Evolutionary conservation across 2,888 invertebrate genomes (phyloP).

Genomic region (Archips xylosteana): DNA sequence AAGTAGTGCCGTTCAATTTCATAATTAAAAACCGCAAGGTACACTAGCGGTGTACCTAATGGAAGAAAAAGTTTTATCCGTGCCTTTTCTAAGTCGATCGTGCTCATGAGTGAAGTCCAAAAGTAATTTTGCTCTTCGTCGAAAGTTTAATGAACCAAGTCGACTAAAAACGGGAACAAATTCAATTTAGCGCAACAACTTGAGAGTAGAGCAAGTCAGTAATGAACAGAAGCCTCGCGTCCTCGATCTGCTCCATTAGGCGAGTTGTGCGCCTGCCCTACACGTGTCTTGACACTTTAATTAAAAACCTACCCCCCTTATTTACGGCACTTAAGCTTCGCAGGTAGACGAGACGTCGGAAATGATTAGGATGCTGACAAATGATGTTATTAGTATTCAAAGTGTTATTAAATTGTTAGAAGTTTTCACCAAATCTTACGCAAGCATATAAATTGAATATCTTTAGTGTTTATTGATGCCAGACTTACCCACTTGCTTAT

Average conservation of each 20-base stretch:
- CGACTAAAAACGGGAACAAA: constrained; percentile 10
- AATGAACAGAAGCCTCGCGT: neutral
- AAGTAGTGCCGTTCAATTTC: neutral
- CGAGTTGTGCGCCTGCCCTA: neutral
- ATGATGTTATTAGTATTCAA: constrained; percentile 12
- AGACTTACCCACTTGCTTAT: too few relatives aligned
- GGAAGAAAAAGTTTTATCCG: too few relatives aligned
- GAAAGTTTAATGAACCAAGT: neutral
- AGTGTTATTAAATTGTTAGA: constrained; percentile 1
- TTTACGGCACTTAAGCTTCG: constrained; percentile 8
- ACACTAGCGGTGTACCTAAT: too few relatives aligned
- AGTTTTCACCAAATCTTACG: neutral
- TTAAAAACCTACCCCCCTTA: constrained; percentile 23
- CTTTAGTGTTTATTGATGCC: too few relatives aligned
- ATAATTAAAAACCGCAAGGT: neutral
- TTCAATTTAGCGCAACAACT: constrained; percentile 18
- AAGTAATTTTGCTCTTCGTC: neutral
- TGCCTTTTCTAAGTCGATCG: too few relatives aligned
- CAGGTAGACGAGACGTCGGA: constrained; percentile 19
- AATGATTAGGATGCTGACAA: constrained; percentile 13
- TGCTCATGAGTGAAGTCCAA: neutral
- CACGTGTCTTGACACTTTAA: constrained; percentile 29
- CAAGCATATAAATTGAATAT: neutral
- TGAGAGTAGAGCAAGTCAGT: neutral
- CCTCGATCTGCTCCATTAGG: constrained; percentile 15